Evolutionary conservation across 1,140 invertebrate genomes (phyloP), one percentile per base, ranked within the genome.

Genomic region (Euwallacea fornicatus): DNA sequence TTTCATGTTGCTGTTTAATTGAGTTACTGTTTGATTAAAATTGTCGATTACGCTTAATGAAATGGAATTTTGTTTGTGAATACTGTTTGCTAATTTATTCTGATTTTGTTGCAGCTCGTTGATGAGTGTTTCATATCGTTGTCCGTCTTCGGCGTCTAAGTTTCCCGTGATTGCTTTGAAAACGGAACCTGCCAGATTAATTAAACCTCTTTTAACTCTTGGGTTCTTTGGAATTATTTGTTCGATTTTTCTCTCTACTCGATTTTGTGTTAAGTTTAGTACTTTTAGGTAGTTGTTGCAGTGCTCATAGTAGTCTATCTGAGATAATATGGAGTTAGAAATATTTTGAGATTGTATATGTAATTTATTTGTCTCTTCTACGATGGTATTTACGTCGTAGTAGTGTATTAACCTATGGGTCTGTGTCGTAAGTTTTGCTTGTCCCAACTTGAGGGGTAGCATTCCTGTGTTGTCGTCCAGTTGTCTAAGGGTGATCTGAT

Each of bases 201-300:
- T 76, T 72, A 78, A 72, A 15, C 75, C 77, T 73, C 77, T 65
- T 64, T 76, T 79, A 46, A 21, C 33, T 60, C 74, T 66, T 71
- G 73, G 73, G 56, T 54, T 70, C 74, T 63, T 70, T 55, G 63
- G 73, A 70, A 76, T 65, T 66, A 63, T 75, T 75, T 74, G 72
- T 68, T 21, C 68, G 46, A 63, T 73, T 60, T 74, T 75, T 62
- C 8, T 73, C 60, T 74, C 66, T 71, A 55, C 69, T 61, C 44
- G 59, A n/a, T 64, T 66, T 70, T 44, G 62, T 10, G 21, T 47
- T 7, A 64, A 15, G 15, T 15, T 64, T 46, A 64, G 21, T 2
- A 47, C 46, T 46, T 64, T 44, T 3, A 43, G 43, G 43, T 63
- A 47, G 21, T 47, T 47, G 21, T 33, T 33, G 21, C 21, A 33